Conservation (phyloP, 2,888 invertebrate genomes). For the Nudaria mundana region DNA sequence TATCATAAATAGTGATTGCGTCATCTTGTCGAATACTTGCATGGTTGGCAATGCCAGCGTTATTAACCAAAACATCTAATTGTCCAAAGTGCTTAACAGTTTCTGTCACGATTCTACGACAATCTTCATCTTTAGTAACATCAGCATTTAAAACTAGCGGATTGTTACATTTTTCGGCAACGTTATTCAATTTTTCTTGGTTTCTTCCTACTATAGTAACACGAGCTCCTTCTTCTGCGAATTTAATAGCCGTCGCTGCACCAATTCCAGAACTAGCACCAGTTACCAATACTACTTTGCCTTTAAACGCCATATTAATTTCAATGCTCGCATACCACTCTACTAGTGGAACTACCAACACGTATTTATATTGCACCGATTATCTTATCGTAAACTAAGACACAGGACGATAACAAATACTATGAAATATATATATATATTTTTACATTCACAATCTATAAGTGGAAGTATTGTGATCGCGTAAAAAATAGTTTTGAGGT, state of each 20-base stretch:
- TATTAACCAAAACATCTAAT: constrained; percentile 22
- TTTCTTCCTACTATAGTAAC: constrained; percentile 31
- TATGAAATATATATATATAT: too few relatives aligned
- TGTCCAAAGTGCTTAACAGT: constrained; percentile 12
- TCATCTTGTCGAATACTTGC: constrained; percentile 5
- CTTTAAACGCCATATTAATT: constrained; percentile 28
- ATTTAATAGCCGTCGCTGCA: constrained; percentile 26
- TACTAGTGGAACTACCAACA: not conserved
- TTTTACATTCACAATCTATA: too few relatives aligned
- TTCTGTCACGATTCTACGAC: constrained; percentile 8
- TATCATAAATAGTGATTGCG: constrained; percentile 6
- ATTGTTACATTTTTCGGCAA: constrained; percentile 5
- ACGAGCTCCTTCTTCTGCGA: constrained; percentile 24
- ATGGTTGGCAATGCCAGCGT: constrained; percentile 13
- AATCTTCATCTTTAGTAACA: constrained; percentile 12
- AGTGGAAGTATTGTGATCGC: too few relatives aligned
- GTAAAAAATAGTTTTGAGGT: too few relatives aligned
- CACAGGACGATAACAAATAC: too few relatives aligned
- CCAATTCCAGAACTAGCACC: constrained; percentile 30
- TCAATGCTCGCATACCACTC: not conserved
- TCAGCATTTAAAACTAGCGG: constrained; percentile 12
- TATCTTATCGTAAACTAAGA: too few relatives aligned
- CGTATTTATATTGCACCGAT: not conserved
- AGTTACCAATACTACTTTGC: constrained; percentile 36
- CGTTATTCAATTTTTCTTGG: constrained; percentile 16